These are phyloP conservation scores for Leistus spinibarbis DNA, from an alignment of 2,888 invertebrate species.

Conservation along the genomic window DNA sequence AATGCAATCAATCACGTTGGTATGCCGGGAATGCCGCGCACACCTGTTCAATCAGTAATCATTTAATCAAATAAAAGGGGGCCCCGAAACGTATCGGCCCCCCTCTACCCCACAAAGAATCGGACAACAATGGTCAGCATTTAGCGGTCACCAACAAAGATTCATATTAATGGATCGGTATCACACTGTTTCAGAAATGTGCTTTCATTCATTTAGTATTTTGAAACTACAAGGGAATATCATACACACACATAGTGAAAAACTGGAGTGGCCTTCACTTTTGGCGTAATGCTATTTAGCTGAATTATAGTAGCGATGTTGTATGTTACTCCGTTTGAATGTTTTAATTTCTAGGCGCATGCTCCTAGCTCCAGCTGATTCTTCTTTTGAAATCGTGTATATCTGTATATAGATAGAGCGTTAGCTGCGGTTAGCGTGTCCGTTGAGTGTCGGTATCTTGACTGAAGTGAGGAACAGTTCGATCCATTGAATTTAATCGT, in stretches of 20 bases:
- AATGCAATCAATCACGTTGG: constrained; percentile 51
- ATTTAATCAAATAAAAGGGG: constrained; percentile 54
- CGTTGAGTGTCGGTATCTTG: neutral
- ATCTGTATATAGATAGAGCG: neutral
- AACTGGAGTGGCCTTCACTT: too few species aligned
- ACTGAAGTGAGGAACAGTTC: constrained; percentile 19
- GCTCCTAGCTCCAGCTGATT: neutral
- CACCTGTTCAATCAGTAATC: constrained; percentile 54
- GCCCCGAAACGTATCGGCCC: neutral
- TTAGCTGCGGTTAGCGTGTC: neutral
- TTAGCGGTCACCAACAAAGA: constrained; percentile 34
- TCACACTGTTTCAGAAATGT: constrained; percentile 59
- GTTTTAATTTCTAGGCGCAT: neutral
- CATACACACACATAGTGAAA: neutral
- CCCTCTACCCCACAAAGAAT: constrained; percentile 4
- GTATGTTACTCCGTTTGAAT: neutral
- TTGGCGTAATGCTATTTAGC: too few species aligned
- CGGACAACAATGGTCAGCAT: constrained; percentile 30
- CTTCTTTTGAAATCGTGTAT: neutral
- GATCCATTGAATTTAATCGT: constrained; percentile 35
- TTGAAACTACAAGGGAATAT: neutral
- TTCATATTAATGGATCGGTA: constrained; percentile 52
- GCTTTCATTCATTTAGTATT: constrained; percentile 52
- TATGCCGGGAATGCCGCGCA: constrained; percentile 51
- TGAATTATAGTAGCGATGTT: too few species aligned